Base-by-base conservation (phyloP, 2,797 vertebrate genomes). In the Nasua narica region DNA sequence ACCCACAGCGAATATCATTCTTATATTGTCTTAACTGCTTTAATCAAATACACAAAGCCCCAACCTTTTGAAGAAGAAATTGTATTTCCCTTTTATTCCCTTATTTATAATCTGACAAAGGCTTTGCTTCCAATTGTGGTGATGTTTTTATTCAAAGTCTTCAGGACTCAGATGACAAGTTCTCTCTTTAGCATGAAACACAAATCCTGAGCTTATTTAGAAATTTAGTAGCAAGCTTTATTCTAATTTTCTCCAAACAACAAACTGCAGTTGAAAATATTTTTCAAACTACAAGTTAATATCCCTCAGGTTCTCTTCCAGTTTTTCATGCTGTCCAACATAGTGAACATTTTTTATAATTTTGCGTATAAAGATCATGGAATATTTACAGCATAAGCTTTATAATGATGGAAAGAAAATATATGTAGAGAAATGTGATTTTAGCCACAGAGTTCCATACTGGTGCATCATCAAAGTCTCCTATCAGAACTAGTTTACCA, bases 201-300 rank as follows among this genome's bases (percentile, higher is more conserved):
- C 58, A 97, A 84, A 97, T 87, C 50, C 65, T 87, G 90, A 94
- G 9, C 48, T 90, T 96, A 88, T 92, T 96, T 87, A 78, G 82
- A 94, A 87, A 94, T 89, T 78, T 70, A 89, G 8, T 69, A 91
- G 50, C 52, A 85, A 90, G 12, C 1, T 95, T 91, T 78, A 48
- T 25, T 91, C n/a, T 85, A 83, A 91, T 93, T 65, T 87, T 96
- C 46, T 15, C 6, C 46, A 95, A 94, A 90, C 46, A 65, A 7
- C 43, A 92, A 94, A 83, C 7, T 60, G n/a, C 82, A 60, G 16
- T 60, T 69, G 50, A 96, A 81, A 94, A 87, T 54, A 56, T 92
- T 95, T 96, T 96, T 78, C 89, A 87, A 86, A 3, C 12, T 81
- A 78, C 18, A 46, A 88, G 50, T 81, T 94, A 87, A 58, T 76